Evolutionary conservation across 2,797 vertebrate genomes (phyloP).

Genomic region (Perdix hodgsoniae): DNA sequence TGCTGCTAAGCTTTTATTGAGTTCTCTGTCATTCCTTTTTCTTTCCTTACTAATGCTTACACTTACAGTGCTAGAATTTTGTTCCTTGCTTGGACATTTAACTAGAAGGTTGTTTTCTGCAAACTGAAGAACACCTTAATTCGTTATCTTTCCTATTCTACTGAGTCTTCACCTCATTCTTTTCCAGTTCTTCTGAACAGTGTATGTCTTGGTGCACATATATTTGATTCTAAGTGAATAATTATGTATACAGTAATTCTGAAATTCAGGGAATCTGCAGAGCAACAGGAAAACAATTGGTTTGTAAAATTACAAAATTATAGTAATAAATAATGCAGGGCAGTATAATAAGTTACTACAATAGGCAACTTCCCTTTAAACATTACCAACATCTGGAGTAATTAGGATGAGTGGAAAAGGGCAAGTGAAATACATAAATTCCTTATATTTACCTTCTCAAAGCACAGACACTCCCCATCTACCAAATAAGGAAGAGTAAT

Average conservation of each 20-base stretch:
- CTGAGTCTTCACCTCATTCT: neutral
- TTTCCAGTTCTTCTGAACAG: neutral
- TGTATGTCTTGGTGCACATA: neutral
- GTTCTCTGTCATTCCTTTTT: neutral
- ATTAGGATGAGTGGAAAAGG: neutral
- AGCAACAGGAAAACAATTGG: neutral
- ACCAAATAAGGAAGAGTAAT: neutral
- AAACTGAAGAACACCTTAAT: neutral
- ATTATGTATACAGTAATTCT: neutral
- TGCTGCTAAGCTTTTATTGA: neutral
- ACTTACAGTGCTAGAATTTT: neutral
- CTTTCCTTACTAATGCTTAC: neutral
- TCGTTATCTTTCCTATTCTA: neutral
- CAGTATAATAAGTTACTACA: neutral
- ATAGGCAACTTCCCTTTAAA: neutral
- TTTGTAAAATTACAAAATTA: neutral
- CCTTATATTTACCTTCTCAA: neutral
- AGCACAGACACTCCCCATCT: neutral
- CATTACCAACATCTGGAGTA: neutral
- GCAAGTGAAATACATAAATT: neutral
- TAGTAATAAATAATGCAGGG: neutral
- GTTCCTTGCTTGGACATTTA: neutral
- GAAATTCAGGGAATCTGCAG: neutral
- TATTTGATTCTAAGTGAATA: neutral
- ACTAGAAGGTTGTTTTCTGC: neutral